Conservation (phyloP, 2,797 vertebrate species). For the Pangasius krempfi region DNA sequence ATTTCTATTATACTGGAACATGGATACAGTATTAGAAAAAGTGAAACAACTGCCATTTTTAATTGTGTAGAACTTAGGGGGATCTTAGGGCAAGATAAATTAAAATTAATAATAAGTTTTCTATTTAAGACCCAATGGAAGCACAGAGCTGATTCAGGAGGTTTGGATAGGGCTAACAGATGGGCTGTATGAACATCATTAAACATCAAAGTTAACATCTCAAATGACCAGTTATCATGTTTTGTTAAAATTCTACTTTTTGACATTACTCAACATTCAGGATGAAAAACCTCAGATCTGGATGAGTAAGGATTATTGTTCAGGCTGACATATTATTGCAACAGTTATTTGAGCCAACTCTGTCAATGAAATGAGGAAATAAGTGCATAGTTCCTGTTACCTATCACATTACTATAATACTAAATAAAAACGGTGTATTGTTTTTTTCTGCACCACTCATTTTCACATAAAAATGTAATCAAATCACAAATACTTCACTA, state of each 20-base stretch:
- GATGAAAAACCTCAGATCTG: conserved; percentile 32
- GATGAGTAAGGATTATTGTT: conserved; percentile 40
- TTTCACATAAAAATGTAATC: conserved; percentile 12
- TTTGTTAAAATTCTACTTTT: not conserved
- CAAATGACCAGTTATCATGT: conserved; percentile 5
- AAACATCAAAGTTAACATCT: conserved; percentile 8
- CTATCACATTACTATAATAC: conserved; percentile 38
- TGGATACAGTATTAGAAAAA: conserved; percentile 4
- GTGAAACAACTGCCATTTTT: not conserved
- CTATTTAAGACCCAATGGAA: conserved; percentile 25
- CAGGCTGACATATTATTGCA: conserved; percentile 73
- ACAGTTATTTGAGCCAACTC: conserved; percentile 62
- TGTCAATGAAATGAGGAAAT: conserved; percentile 59
- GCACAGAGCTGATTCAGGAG: conserved; percentile 22
- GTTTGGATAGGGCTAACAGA: conserved; percentile 9
- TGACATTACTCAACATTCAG: conserved; percentile 41
- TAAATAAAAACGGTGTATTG: conserved; percentile 23
- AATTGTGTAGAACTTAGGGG: not conserved
- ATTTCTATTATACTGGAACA: not conserved
- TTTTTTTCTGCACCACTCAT: conserved; percentile 58
- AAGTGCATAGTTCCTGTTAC: conserved; percentile 79
- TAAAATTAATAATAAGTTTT: not conserved
- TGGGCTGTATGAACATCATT: conserved; percentile 20
- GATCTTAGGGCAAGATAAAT: too few relatives aligned
- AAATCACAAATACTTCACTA: conserved; percentile 30